Evolutionary conservation across 2,797 vertebrate species (phyloP).

Genomic region (Phataginus tetradactyla): DNA sequence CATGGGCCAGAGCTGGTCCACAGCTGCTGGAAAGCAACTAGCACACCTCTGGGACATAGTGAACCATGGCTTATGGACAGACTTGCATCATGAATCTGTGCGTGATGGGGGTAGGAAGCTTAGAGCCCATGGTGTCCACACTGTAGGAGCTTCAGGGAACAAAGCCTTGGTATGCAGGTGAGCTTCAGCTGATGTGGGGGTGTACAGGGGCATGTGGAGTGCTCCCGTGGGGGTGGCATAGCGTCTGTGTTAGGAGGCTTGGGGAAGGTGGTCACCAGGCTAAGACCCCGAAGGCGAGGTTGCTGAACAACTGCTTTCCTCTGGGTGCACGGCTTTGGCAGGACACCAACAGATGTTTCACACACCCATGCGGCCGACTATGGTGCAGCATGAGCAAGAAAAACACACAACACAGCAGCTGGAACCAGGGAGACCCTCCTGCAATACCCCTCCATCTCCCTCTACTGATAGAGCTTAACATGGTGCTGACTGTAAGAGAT

Average conservation of each 20-base stretch:
- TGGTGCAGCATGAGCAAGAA: background rate
- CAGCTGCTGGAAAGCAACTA: too few species aligned
- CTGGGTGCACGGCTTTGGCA: background rate
- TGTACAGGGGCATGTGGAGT: background rate
- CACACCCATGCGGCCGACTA: background rate
- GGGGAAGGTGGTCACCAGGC: background rate
- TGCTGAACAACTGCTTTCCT: fast-evolving
- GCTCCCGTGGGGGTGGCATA: background rate
- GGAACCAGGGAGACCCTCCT: background rate
- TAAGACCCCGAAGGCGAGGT: background rate
- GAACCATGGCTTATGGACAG: background rate
- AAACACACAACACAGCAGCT: fast-evolving
- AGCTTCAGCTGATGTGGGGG: too few species aligned
- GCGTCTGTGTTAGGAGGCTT: background rate
- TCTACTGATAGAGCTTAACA: background rate
- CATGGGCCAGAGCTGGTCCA: background rate
- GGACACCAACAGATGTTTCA: background rate
- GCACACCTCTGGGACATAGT: background rate
- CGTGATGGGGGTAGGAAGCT: background rate
- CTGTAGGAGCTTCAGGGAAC: background rate
- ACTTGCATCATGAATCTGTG: background rate
- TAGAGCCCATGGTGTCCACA: background rate
- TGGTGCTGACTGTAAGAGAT: background rate
- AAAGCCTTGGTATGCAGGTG: background rate
- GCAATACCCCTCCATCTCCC: background rate